phyloP scores from a whole-genome alignment of 2,797 vertebrate genomes.

The Rhinoraja longicauda region DNA sequence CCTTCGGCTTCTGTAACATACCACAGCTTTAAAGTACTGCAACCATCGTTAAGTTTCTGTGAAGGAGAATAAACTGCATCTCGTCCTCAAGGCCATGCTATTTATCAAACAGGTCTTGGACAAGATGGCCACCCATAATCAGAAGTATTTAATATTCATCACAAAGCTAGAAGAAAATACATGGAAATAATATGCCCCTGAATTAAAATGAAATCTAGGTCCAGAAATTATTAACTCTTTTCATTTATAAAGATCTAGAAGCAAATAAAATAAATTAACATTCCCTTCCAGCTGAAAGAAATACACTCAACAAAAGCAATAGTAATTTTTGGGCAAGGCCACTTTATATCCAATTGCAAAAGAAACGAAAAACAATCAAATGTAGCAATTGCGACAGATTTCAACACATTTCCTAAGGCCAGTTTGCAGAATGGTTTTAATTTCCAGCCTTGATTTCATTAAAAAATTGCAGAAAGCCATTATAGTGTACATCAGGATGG shows the following conservation, averaged over 20 bases:
- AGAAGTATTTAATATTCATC: not conserved
- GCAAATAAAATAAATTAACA: not conserved
- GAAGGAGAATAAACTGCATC: not conserved
- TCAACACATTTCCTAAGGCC: not conserved
- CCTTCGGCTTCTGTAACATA: not conserved
- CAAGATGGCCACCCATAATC: not conserved
- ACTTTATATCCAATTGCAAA: not conserved
- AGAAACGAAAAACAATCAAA: not conserved
- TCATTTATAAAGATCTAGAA: not conserved
- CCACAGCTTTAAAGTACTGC: slow-evolving; percentile 13
- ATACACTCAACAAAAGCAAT: not conserved
- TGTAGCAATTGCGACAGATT: not conserved
- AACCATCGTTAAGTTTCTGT: not conserved
- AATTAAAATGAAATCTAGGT: slow-evolving; percentile 35
- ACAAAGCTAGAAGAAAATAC: not conserved
- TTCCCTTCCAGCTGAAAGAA: not conserved
- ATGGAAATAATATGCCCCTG: slow-evolving; percentile 4
- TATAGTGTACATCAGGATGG: slow-evolving; percentile 5
- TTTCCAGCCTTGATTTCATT: slow-evolving; percentile 37
- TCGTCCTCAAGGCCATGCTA: not conserved
- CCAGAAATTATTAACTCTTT: slow-evolving; percentile 25
- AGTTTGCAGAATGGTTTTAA: not conserved
- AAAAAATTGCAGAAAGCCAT: slow-evolving; percentile 15
- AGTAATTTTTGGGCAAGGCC: not conserved
- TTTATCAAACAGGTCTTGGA: not conserved